Evolutionary conservation across 2,888 invertebrate genomes (phyloP), one percentile per base, ranked within the genome.

Genomic region (Idaea aversata): DNA sequence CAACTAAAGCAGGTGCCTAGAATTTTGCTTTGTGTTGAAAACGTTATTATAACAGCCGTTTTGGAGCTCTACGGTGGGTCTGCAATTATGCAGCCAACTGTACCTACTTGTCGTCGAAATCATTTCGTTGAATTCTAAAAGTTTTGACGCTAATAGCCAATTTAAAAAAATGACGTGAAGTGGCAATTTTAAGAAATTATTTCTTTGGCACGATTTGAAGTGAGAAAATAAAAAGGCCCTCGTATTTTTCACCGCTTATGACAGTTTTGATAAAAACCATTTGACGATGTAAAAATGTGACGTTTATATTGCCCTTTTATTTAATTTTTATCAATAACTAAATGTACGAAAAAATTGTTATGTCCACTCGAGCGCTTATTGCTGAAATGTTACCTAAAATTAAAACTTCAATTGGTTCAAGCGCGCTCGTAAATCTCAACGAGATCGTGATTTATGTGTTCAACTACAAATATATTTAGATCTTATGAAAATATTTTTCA

Each of bases 381-480:
- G 86, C 79, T 76, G 76, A 80, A 78, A 70, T 65, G 78, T 68
- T 71, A 73, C 80, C 81, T 84, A 84, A 87, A 88, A 87, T 87
- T 88, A 88, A 86, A 89, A 80, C 88, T 85, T 83, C 88, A 88
- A 90, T 88, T 84, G 77, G 73, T 77, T 81, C 81, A 85, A 83
- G 83, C 80, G 77, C 76, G 80, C 78, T 88, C 90, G 84, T 92
- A 92, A 92, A 92, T 91, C 81, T 86, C 89, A 91, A 93, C 91
- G 90, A 92, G 91, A 90, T 79, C 88, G 86, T 91, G 92, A 92
- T 92, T 92, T 92, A 91, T 90, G 84, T 75, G 78, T 77, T 79
- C 80, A 80, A 75, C 77, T n/a, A 77, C 79, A 77, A 74, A 79
- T 82, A 83, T 81, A 84, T 85, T 85, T 83, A 80, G 80, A 78